Percentiles rank a stretch among this genome's conserved stretches.
These are phyloP conservation scores for Allobates femoralis DNA, from an alignment of 2,797 vertebrate species.

Conservation along the genomic window DNA sequence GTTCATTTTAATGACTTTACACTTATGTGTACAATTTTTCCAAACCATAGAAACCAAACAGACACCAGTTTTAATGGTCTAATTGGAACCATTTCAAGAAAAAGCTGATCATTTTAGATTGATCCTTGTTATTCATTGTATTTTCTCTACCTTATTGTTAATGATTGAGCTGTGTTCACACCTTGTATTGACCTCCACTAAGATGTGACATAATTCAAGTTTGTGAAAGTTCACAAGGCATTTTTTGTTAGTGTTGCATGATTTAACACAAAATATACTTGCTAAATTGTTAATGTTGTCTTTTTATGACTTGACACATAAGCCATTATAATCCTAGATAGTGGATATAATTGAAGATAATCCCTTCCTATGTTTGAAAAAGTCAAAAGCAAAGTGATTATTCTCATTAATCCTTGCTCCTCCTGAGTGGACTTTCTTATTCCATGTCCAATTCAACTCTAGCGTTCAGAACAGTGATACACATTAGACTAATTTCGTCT, in stretches of 20 bases:
- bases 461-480: background rate
- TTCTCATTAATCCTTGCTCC: background rate
- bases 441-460: background rate
- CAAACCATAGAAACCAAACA: background rate
- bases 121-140: background rate
- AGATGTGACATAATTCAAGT: conserved; percentile 10
- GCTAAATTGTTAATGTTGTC: background rate
- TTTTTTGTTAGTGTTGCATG: conserved; percentile 40
- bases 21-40: conserved; percentile 10
- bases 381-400: background rate
- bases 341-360: background rate
- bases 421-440: background rate
- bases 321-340: background rate
- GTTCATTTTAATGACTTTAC: background rate
- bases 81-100: no score
- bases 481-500: background rate
- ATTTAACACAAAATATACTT: background rate
- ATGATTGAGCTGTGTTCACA: background rate
- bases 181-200: background rate
- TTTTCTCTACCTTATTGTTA: background rate
- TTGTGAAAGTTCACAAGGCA: conserved; percentile 30
- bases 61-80: background rate
- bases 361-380: background rate
- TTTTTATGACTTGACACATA: background rate
- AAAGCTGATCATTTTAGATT: background rate